Evolutionary conservation across 2,797 vertebrate genomes (phyloP).

Genomic region (Gobionotothen gibberifrons): DNA sequence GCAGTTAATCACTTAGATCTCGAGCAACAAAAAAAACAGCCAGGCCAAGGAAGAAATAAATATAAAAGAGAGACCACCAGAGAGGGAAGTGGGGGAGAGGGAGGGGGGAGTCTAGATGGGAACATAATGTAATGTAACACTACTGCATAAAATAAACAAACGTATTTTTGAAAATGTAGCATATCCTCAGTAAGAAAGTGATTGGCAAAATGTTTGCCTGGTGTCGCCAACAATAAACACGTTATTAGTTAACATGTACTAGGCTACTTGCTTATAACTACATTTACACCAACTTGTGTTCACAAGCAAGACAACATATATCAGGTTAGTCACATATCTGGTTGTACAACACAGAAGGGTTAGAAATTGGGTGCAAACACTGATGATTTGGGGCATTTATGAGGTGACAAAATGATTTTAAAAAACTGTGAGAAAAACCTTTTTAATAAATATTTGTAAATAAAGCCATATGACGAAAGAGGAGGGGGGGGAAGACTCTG

Average conservation of each 20-base stretch:
- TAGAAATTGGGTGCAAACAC: too few species aligned
- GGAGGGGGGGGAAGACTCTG: too few species aligned
- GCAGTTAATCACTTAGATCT: constrained; percentile 73
- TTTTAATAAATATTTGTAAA: too few species aligned
- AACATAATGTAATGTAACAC: background rate
- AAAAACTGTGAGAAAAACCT: too few species aligned
- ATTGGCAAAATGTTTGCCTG: too few species aligned
- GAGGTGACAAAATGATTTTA: too few species aligned
- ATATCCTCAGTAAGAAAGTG: background rate
- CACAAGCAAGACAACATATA: background rate
- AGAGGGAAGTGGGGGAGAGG: background rate
- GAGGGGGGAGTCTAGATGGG: background rate
- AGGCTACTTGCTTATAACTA: background rate
- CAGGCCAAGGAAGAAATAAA: constrained; percentile 44
- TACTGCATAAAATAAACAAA: too few species aligned
- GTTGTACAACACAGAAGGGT: too few species aligned
- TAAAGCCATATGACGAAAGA: too few species aligned
- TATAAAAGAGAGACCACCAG: constrained; percentile 21
- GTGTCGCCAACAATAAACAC: background rate
- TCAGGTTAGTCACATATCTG: too few species aligned
- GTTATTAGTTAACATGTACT: background rate
- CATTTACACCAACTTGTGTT: background rate
- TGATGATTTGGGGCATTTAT: too few species aligned
- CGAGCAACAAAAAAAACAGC: constrained; percentile 41
- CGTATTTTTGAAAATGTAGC: background rate